phyloP scores from a whole-genome alignment of 2,113 vertebrate species.

The Pluvianellus socialis region DNA sequence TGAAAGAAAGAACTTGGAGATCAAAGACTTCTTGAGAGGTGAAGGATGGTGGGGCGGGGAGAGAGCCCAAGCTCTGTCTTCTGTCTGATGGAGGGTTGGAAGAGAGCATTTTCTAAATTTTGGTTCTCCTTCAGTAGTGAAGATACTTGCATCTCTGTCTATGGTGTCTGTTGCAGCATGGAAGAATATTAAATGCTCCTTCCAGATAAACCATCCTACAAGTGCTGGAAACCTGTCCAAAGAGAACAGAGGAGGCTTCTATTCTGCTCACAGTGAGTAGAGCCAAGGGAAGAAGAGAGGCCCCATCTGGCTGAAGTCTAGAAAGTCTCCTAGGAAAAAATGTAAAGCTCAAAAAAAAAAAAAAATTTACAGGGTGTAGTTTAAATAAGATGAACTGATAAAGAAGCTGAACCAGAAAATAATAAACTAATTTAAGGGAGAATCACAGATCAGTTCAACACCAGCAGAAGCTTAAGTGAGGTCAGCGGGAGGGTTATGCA shows the following conservation, averaged over 20 bases:
- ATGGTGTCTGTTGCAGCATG: neutral
- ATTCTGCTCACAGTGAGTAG: neutral
- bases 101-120: neutral
- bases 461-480: neutral
- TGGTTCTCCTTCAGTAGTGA: neutral
- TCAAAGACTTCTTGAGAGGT: neutral
- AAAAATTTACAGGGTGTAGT: neutral
- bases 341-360: neutral
- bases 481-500: neutral
- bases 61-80: neutral
- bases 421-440: neutral
- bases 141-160: neutral
- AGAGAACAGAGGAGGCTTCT: constrained; percentile 31
- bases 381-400: neutral
- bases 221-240: neutral
- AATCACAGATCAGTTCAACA: neutral
- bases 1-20: neutral
- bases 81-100: neutral
- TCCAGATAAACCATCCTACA: neutral
- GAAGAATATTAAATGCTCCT: neutral
- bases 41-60: neutral
- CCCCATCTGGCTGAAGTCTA: neutral
- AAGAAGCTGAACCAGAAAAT: neutral
- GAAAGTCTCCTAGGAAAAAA: neutral
- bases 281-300: constrained; percentile 13